Base-by-base conservation (phyloP, 2,797 vertebrate genomes). In the Acipenser oxyrinchus region DNA sequence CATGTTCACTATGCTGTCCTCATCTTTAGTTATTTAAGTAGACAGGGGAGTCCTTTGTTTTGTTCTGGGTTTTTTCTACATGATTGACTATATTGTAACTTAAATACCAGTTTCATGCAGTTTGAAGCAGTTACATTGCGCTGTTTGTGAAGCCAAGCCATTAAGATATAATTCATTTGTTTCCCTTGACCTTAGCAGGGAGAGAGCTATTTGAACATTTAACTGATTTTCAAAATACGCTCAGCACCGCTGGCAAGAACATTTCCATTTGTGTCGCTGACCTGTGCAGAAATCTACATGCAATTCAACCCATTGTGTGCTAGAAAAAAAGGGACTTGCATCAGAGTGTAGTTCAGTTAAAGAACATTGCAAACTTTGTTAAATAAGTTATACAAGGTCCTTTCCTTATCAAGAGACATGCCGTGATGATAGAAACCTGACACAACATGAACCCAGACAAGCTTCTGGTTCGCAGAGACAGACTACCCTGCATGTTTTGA, bases 141-240 rank as follows among this genome's bases (percentile, higher is more conserved):
- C 13, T 37, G 63, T 50, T 51, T 60, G 50, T 52, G 2, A 58
- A 7, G 2, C 15, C 10, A 11, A 11, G 12, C 11, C 55, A 65
- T 65, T 60, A 61, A 62, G 58, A 23, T 13, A 48, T 61, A 48
- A 61, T 66, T 63, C 37, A 69, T 15, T 49, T 48, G 57, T 37
- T 61, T 18, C 51, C 10, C 49, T 57, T 11, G 64, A 70, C 60
- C 69, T 63, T 8, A 10, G 13, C 48, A 15, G 37, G 13, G 58
- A 65, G 58, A 52, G 49, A 53, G 64, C 13, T 61, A 12, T 65
- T 51, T 48, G 59, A 66, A 55, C 50, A 23, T 11, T 50, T 65
- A 66, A 69, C 66, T 63, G 60, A 62, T 66, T 66, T 58, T 62
- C 15, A 55, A 60, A 49, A 63, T 58, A 66, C 48, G 59, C 8